Evolutionary conservation across 2,113 vertebrate species (phyloP), one percentile per base, ranked within the genome.

Genomic region (Pyrgilauda ruficollis): DNA sequence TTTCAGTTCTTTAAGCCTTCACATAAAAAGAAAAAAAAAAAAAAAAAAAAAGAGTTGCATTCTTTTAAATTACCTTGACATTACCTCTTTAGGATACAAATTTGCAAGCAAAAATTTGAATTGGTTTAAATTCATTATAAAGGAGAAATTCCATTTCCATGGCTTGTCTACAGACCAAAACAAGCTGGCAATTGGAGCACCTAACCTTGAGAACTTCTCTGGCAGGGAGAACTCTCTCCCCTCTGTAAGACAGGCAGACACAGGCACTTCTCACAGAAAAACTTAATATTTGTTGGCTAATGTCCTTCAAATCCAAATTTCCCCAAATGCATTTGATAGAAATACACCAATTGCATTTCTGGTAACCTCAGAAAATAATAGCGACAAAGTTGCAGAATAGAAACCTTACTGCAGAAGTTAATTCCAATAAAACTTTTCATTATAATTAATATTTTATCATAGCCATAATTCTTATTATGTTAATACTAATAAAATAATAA

Each of bases 231-330:
- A 69, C 22, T 39, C 28, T n/a, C 6, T 30, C 24, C 30, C 27
- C 47, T 67, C 35, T 49, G 14, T 31, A 22, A 63, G 39, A 62
- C 53, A 74, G 39, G 43, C 16, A 82, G 77, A 66, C 26, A 33
- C 17, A 69, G 49, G 14, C 27, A 67, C 3, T 31, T 64, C 44
- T 61, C 73, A 41, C 7, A 49, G 30, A 44, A 76, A 80, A 64
- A 19, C 15, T 52, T 21, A 0, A 0, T 9, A 44, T 68, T 76
- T 67, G 4, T 56, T 10, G 18, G 22, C 12, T 78, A 41, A 7
- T 61, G 9, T 15, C 37, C 22, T 61, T 68, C 53, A 82, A 84
- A 84, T 30, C 6, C 44, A 59, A 37, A 91, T 41, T 53, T 64
- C 2, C 31, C 15, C n/a, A 27, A 18, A 64, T 66, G 23, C 22